Evolutionary conservation across 2,113 vertebrate genomes (phyloP).

Genomic region (Peromyscus polionotus): DNA sequence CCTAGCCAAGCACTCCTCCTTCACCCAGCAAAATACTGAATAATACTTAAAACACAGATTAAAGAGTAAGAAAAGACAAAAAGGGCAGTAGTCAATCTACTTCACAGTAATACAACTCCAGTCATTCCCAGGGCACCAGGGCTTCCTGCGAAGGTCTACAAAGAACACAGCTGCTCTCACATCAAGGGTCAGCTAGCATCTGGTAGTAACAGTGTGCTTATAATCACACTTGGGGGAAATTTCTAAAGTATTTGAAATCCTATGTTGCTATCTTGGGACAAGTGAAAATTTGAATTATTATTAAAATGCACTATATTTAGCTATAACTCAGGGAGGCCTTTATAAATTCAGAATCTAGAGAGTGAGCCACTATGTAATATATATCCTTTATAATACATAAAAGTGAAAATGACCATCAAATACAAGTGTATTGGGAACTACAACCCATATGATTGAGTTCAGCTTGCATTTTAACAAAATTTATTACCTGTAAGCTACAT

Average conservation of each 20-base stretch:
- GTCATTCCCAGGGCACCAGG: rapidly evolving
- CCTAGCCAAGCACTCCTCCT: not conserved
- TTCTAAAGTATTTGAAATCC: not conserved
- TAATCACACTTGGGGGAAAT: not conserved
- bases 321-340: not conserved
- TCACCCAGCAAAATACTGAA: not conserved
- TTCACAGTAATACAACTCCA: not conserved
- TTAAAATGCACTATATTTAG: not conserved
- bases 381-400: not conserved
- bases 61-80: not conserved
- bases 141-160: not conserved
- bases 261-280: not conserved
- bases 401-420: slow-evolving; percentile 18
- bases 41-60: not conserved
- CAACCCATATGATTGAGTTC: not conserved
- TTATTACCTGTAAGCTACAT: not conserved
- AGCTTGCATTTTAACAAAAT: slow-evolving; percentile 27
- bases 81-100: not conserved
- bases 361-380: not conserved
- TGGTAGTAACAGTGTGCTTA: not conserved
- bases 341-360: not conserved
- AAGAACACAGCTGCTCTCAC: not conserved
- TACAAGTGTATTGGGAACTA: not conserved
- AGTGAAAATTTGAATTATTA: slow-evolving; percentile 9
- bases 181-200: not conserved